Conservation (phyloP, 2,113 vertebrate species). For the Otis tarda region DNA sequence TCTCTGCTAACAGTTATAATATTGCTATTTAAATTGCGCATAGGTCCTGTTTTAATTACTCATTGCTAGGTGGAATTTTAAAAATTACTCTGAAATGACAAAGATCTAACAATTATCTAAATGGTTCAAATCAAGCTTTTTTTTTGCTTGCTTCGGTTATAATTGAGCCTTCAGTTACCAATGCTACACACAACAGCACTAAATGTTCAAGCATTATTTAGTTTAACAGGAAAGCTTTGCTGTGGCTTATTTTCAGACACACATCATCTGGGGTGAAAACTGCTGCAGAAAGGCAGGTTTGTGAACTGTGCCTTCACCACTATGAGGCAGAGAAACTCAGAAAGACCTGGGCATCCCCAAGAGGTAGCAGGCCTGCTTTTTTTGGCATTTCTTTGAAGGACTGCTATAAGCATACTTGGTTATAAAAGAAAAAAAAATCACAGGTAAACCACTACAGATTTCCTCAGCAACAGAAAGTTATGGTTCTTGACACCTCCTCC, state of each 20-base stretch:
- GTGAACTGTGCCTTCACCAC: not conserved
- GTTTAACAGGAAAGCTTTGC: not conserved
- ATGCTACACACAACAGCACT: fast-evolving
- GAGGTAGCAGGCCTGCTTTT: not conserved
- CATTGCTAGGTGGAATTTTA: not conserved
- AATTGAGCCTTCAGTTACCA: not conserved
- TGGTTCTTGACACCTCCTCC: not conserved
- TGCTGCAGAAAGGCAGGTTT: not conserved
- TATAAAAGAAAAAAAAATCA: not conserved
- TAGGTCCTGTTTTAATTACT: not conserved
- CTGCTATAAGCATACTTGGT: not conserved
- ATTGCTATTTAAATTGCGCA: not conserved
- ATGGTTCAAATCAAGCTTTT: not conserved
- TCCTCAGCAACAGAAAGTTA: not conserved
- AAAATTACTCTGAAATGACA: not conserved
- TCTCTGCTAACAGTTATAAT: not conserved
- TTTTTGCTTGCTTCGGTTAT: not conserved
- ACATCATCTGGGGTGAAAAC: not conserved
- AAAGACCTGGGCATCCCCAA: not conserved
- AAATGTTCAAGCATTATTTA: not conserved
- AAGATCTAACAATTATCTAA: not conserved
- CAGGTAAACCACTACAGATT: not conserved
- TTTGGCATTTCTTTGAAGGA: not conserved
- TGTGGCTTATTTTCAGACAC: not conserved
- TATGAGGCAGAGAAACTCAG: not conserved